Percentiles rank a stretch among this genome's conserved stretches.
These are phyloP conservation scores for Lethenteron reissneri DNA, from an alignment of 2,113 vertebrate genomes.

Conservation along the genomic window DNA sequence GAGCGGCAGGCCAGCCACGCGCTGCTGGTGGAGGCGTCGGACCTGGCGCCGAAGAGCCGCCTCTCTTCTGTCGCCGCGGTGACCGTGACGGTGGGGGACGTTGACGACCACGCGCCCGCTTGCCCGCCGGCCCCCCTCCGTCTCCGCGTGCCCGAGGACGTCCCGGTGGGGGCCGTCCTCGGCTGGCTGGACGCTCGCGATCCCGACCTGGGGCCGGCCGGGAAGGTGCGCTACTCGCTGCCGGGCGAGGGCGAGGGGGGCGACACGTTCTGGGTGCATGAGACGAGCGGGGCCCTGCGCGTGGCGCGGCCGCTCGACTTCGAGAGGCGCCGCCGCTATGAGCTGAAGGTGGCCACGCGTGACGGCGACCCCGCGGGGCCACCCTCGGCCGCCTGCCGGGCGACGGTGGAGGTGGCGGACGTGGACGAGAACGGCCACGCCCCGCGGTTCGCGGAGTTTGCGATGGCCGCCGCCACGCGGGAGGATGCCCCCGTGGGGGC, in stretches of 20 bases:
- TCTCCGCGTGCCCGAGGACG: too few species aligned
- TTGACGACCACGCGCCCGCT: slow-evolving; percentile 71
- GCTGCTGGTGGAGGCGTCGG: slow-evolving; percentile 69
- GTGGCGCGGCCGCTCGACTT: slow-evolving; percentile 27
- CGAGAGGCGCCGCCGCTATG: slow-evolving; percentile 82
- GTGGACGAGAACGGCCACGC: slow-evolving; percentile 84
- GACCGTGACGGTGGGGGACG: slow-evolving; percentile 54
- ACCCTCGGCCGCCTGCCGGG: slow-evolving; percentile 64
- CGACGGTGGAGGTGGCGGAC: slow-evolving; percentile 84
- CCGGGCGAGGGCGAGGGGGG: too few species aligned
- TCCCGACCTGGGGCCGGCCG: too few species aligned
- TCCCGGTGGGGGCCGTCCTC: too few species aligned
- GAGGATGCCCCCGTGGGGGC: slow-evolving; percentile 68
- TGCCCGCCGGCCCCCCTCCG: slow-evolving; percentile 34
- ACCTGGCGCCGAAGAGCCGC: slow-evolving; percentile 47
- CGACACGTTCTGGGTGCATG: slow-evolving; percentile 44
- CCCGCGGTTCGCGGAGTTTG: slow-evolving; percentile 70
- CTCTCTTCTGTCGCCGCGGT: slow-evolving; percentile 46
- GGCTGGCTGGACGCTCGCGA: too few species aligned
- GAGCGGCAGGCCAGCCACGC: slow-evolving; percentile 49
- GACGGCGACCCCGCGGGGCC: slow-evolving; percentile 71
- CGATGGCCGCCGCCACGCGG: slow-evolving; percentile 47
- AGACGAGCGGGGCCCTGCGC: too few species aligned
- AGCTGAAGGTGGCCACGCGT: slow-evolving; percentile 67
- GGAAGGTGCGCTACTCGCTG: too few species aligned